Evolutionary conservation across 1,140 invertebrate species (phyloP).

Genomic region (Lethrus apterus): DNA sequence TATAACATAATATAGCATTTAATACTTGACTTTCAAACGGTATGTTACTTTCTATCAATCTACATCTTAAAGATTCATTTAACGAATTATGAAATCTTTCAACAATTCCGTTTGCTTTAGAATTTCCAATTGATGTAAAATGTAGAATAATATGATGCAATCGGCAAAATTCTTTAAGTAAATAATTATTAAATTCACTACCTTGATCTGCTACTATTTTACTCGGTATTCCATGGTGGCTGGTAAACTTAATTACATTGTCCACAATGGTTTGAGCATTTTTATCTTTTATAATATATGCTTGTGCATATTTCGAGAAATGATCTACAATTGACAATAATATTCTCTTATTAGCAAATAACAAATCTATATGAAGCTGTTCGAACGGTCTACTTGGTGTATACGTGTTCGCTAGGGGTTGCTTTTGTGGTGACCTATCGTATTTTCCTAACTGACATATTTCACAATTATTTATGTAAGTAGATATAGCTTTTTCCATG

Average conservation of each 20-base stretch:
- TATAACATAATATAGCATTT: conserved; percentile 5
- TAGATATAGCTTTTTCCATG: too few species aligned
- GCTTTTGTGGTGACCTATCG: conserved; percentile 5
- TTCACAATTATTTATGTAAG: conserved; percentile 5
- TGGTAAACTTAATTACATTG: not conserved
- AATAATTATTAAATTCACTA: conserved; percentile 10
- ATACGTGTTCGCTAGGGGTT: not conserved
- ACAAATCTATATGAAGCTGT: conserved; percentile 6
- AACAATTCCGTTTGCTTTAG: not conserved
- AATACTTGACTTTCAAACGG: not conserved
- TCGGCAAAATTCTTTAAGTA: conserved; percentile 6
- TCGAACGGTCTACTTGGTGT: not conserved
- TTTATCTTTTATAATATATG: not conserved
- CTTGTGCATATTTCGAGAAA: conserved; percentile 7
- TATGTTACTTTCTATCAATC: not conserved
- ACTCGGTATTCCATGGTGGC: conserved; percentile 1
- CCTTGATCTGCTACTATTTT: not conserved
- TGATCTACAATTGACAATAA: conserved; percentile 5
- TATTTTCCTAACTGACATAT: conserved; percentile 4
- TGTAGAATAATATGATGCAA: conserved; percentile 2
- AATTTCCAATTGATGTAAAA: not conserved
- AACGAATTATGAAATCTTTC: not conserved
- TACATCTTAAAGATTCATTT: conserved; percentile 3
- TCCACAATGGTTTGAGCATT: not conserved
- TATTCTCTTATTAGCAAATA: conserved; percentile 2